Conservation (phyloP, 2,797 vertebrate species). For the Acanthurus leucopareius region DNA sequence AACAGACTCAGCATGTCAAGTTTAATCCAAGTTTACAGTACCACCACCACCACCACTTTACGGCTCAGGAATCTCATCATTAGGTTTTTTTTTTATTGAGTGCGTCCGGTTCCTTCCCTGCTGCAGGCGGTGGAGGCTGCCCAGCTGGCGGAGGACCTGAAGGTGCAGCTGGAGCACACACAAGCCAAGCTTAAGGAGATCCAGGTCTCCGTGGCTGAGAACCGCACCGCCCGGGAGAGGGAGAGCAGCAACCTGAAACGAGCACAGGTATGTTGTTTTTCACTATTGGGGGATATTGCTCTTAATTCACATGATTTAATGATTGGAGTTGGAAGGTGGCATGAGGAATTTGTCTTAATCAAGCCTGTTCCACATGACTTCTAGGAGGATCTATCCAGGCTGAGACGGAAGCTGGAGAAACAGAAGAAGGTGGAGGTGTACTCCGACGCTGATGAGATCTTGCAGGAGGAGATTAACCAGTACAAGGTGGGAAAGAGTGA, state of each 20-base stretch:
- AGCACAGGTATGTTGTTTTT: constrained; percentile 87
- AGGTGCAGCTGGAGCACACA: constrained; percentile 94
- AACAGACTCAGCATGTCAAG: neutral
- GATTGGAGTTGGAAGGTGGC: neutral
- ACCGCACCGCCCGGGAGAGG: constrained; percentile 92
- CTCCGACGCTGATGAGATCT: constrained; percentile 94
- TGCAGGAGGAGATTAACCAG: constrained; percentile 97
- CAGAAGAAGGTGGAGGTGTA: constrained; percentile 97
- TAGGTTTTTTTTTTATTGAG: constrained; percentile 57
- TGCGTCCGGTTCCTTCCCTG: constrained; percentile 62
- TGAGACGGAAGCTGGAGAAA: constrained; percentile 94
- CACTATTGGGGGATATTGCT: neutral
- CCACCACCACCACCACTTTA: constrained; percentile 30
- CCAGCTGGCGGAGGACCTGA: constrained; percentile 93
- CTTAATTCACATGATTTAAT: neutral
- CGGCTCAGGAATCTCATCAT: constrained; percentile 53
- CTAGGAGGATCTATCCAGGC: constrained; percentile 94
- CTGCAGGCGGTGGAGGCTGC: constrained; percentile 93
- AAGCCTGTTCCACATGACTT: neutral
- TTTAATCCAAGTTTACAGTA: constrained; percentile 9
- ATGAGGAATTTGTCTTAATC: neutral
- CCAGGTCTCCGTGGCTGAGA: constrained; percentile 93
- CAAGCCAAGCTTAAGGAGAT: constrained; percentile 93
- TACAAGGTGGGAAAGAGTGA: constrained; percentile 87
- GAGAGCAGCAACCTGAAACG: constrained; percentile 94